Base-by-base conservation (phyloP, 2,888 invertebrate species). In the Ormyrus rosae region DNA sequence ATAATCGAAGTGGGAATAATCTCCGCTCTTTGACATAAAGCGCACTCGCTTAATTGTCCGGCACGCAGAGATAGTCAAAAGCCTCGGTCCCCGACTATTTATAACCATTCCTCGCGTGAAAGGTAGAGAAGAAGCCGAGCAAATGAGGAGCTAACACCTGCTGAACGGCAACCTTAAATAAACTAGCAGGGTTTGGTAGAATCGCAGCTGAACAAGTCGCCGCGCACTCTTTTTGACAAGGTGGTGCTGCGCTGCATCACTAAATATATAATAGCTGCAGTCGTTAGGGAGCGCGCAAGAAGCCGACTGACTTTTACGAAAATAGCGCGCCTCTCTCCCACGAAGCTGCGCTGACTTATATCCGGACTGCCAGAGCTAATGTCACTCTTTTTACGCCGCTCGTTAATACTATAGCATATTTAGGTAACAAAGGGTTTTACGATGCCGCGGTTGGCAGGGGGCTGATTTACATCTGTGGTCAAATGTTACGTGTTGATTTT, bases 91-190 rank as follows among this genome's bases (percentile, higher is more conserved):
- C 58, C 60, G 53, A 87, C 88, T 88, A 88, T 89, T 89, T 88
- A 88, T 89, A 89, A 88, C 87, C 70, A 19, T 19, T 19, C 19
- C 19, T 19, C 19, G 19, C 19, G 19, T 1, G 19, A 19, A 19
- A 19, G 19, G 19, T 19, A 19, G 19, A 19, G 19, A 19, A 19
- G 19, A 19, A 19, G 19, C 1, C 19, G 19, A 19, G 19, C 19
- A 19, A 19, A 19, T 13, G 46, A 70, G 63, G 46, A 46, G 51
- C 60, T 82, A 86, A 87, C 89, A 89, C 89, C 88, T 89, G 89
- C 89, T 85, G 81, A 86, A 87, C 85, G 85, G 74, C 84, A 84
- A 84, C 86, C 85, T 83, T 83, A 89, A 88, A 89, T 89, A 89
- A 87, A 83, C 81, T 64, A 58, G 63, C 61, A 51, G 53, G 53